Evolutionary conservation across 2,888 invertebrate species (phyloP).

Genomic region (Spodoptera littoralis): DNA sequence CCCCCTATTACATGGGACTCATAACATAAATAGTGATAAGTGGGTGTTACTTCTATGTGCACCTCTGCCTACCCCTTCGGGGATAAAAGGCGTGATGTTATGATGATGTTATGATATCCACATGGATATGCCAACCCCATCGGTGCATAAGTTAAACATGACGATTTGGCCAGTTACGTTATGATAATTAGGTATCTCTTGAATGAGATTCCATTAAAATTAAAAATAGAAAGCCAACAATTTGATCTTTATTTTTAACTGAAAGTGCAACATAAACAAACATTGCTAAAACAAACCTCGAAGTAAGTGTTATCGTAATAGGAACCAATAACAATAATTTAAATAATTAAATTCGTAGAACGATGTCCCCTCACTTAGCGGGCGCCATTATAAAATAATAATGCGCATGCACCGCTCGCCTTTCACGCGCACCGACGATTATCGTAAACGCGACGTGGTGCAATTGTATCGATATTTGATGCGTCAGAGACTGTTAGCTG

Average conservation of each 20-base stretch:
- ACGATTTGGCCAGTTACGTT: no score
- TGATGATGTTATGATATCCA: no score
- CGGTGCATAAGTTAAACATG: no score
- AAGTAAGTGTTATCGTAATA: conserved; percentile 33
- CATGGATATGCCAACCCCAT: no score
- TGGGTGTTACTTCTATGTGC: no score
- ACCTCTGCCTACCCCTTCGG: no score
- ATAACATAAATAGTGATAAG: no score
- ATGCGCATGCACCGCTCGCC: conserved; percentile 57
- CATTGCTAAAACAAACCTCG: conserved; percentile 29
- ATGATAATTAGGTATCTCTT: conserved; percentile 4
- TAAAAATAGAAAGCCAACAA: not conserved
- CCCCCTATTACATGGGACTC: no score
- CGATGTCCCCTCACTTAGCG: conserved; percentile 57
- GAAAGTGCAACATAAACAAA: not conserved
- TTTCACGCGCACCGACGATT: conserved; percentile 67
- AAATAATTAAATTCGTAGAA: conserved; percentile 60
- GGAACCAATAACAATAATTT: conserved; percentile 50
- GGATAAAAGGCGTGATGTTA: no score
- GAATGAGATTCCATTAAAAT: conserved; percentile 23
- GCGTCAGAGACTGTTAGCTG: conserved; percentile 56
- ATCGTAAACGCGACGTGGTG: conserved; percentile 68
- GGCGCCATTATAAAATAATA: conserved; percentile 52
- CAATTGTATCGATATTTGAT: conserved; percentile 66
- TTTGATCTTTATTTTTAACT: not conserved